phyloP scores from a whole-genome alignment of 2,797 vertebrate genomes.

The Sandelia bainsii region DNA sequence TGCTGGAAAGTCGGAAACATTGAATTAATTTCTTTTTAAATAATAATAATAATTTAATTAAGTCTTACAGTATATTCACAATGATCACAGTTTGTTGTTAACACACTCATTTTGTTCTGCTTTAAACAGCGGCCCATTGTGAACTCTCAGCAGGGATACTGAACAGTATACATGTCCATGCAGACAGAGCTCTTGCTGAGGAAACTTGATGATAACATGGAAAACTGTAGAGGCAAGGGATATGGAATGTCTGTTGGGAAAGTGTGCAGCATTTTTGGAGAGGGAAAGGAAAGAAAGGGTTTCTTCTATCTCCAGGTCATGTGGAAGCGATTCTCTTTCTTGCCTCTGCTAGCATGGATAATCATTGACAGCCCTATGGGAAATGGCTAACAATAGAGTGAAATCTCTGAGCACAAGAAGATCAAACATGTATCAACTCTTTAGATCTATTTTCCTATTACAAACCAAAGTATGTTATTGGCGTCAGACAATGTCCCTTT shows the following conservation, averaged over 20 bases:
- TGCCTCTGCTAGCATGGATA: conserved; percentile 51
- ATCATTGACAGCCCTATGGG: conserved; percentile 52
- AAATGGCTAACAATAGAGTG: conserved; percentile 35
- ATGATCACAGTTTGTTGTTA: too few species aligned
- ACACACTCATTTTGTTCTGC: too few species aligned
- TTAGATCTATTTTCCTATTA: conserved; percentile 31
- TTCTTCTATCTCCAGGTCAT: conserved; percentile 35
- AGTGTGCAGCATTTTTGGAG: conserved; percentile 1
- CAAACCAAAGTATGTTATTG: not conserved
- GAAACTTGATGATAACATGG: conserved; percentile 31
- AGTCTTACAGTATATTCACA: too few species aligned
- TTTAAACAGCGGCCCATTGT: too few species aligned
- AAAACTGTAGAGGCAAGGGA: conserved; percentile 14
- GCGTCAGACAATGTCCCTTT: conserved; percentile 3
- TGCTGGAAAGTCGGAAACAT: too few species aligned
- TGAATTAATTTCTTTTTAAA: too few species aligned
- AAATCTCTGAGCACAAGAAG: conserved; percentile 13
- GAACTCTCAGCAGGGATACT: not conserved
- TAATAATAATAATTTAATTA: too few species aligned
- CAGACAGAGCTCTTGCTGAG: not conserved
- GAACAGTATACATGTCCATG: conserved; percentile 10
- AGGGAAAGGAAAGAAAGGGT: conserved; percentile 11
- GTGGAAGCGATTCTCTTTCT: conserved; percentile 49
- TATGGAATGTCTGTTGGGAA: not conserved
- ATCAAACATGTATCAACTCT: conserved; percentile 36